phyloP scores from a whole-genome alignment of 2,113 vertebrate genomes.

The Colistium nudipinnis region DNA sequence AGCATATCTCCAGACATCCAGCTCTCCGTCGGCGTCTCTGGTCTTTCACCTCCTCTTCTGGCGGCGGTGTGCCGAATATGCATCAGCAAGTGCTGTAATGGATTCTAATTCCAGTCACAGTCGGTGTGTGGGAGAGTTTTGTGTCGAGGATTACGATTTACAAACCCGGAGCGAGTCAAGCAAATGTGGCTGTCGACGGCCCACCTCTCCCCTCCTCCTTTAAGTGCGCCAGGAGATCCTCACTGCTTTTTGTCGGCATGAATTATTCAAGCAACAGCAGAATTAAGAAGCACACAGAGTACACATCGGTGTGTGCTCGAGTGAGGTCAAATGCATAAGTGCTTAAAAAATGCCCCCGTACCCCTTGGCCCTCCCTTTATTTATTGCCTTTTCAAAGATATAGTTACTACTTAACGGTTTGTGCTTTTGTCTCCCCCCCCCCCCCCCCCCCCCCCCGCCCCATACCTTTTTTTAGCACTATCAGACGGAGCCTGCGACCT shows the following conservation, averaged over 20 bases:
- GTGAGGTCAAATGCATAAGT: too few relatives aligned
- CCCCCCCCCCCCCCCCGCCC: too few relatives aligned
- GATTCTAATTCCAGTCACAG: slow-evolving; percentile 26
- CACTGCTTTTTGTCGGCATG: background rate
- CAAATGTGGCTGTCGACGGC: background rate
- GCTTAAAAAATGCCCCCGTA: too few relatives aligned
- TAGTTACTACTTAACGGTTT: too few relatives aligned
- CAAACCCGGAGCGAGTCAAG: background rate
- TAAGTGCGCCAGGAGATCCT: background rate
- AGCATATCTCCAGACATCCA: background rate
- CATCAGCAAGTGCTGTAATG: slow-evolving; percentile 24
- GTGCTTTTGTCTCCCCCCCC: too few relatives aligned
- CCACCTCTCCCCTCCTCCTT: background rate
- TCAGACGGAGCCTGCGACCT: too few relatives aligned
- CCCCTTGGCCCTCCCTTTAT: too few relatives aligned
- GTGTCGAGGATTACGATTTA: background rate
- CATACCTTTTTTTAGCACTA: too few relatives aligned
- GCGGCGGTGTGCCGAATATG: slow-evolving; percentile 16
- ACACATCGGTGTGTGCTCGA: too few relatives aligned
- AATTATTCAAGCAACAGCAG: too few relatives aligned
- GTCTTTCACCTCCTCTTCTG: slow-evolving; percentile 2
- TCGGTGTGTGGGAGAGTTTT: background rate
- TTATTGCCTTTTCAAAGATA: too few relatives aligned
- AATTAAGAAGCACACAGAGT: too few relatives aligned
- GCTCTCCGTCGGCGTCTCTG: background rate